These are phyloP conservation scores for Drosophila paramelanica DNA, from an alignment of 2,888 invertebrate species.

Conservation along the genomic window DNA sequence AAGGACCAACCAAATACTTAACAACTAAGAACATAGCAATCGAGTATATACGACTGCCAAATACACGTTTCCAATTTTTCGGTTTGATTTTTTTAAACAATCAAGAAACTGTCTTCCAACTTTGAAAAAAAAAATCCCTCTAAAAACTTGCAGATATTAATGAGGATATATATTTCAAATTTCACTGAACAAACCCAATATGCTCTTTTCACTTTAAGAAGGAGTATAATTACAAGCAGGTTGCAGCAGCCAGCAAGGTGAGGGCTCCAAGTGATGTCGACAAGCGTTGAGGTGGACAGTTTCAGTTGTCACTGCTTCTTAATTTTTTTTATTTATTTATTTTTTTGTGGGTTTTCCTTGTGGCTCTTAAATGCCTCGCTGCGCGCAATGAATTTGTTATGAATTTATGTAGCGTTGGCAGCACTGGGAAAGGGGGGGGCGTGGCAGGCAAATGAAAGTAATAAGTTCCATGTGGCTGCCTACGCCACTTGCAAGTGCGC, in stretches of 20 bases:
- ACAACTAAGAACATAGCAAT: background rate
- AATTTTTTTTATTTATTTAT: constrained; percentile 1
- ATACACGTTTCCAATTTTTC: no score
- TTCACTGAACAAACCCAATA: no score
- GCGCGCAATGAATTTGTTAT: constrained; percentile 82
- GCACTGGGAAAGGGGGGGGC: constrained; percentile 12
- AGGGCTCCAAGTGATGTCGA: background rate
- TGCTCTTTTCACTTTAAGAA: no score
- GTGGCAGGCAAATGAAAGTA: constrained; percentile 72
- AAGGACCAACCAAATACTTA: constrained; percentile 50
- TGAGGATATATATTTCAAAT: no score
- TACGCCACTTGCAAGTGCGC: constrained; percentile 14
- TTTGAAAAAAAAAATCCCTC: no score
- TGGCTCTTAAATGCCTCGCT: constrained; percentile 73
- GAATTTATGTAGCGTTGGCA: constrained; percentile 67
- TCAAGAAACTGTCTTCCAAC: no score
- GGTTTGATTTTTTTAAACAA: no score
- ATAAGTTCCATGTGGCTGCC: constrained; percentile 78
- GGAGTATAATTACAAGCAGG: constrained; percentile 39
- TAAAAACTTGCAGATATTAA: no score
- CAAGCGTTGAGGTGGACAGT: constrained; percentile 35
- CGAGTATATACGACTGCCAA: no score
- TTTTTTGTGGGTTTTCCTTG: constrained; percentile 6
- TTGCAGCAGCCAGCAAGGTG: constrained; percentile 32
- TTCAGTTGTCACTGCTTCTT: constrained; percentile 34